These are phyloP conservation scores for Leiothrix lutea DNA, from an alignment of 2,113 vertebrate species.

Conservation along the genomic window DNA sequence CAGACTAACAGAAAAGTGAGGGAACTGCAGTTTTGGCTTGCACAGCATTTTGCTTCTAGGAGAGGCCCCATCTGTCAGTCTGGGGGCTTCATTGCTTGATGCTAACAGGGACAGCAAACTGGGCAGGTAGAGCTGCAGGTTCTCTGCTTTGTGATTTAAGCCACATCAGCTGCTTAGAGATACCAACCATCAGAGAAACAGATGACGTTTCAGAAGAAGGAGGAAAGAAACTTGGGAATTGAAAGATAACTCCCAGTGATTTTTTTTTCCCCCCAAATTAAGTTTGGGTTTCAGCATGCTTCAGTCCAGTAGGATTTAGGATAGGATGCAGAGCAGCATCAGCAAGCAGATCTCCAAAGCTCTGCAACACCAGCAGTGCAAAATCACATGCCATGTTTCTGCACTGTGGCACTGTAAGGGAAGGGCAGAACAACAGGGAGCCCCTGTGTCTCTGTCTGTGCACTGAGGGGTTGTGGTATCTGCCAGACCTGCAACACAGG, in stretches of 20 bases:
- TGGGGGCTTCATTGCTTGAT: not conserved
- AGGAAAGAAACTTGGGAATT: not conserved
- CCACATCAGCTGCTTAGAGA: not conserved
- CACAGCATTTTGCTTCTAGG: rapidly evolving
- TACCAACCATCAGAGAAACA: not conserved
- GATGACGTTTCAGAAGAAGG: not conserved
- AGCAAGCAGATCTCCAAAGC: not conserved
- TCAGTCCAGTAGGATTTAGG: not conserved
- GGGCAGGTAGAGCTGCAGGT: not conserved
- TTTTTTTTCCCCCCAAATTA: not conserved
- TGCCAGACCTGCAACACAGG: not conserved
- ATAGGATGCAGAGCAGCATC: not conserved
- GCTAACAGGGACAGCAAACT: not conserved
- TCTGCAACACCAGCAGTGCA: not conserved
- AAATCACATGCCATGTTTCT: not conserved
- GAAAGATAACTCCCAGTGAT: not conserved
- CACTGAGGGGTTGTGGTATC: too few relatives aligned
- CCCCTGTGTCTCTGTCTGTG: not conserved
- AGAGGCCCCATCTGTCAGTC: not conserved
- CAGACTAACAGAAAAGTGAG: not conserved
- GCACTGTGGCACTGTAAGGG: not conserved
- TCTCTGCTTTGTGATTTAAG: not conserved
- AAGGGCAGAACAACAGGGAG: not conserved
- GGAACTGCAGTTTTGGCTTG: not conserved
- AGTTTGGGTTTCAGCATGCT: not conserved